Conservation (phyloP, 2,113 vertebrate genomes). For the Amphilophus citrinellus region DNA sequence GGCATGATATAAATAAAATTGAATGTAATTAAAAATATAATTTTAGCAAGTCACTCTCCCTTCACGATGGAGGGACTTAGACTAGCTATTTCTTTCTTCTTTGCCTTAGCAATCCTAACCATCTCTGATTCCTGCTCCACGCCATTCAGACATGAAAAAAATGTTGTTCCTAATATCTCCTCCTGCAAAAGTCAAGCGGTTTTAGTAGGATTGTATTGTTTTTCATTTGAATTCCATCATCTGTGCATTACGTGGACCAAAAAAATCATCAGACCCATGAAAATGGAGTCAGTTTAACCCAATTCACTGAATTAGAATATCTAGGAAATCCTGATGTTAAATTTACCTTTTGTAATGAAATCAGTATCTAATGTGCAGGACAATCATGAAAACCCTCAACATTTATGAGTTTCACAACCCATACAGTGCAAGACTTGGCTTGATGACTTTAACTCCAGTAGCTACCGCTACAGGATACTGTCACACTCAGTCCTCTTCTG, state of each 20-base stretch:
- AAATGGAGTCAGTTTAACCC: background rate
- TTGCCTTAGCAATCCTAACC: background rate
- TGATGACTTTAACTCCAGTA: conserved; percentile 56
- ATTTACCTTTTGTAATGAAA: background rate
- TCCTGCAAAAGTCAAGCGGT: background rate
- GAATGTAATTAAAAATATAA: background rate
- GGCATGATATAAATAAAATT: too few relatives aligned
- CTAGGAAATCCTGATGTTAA: background rate
- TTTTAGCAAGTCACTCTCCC: background rate
- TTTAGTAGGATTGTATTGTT: background rate
- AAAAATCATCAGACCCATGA: background rate
- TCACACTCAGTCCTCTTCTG: conserved; percentile 61
- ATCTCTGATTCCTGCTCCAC: background rate
- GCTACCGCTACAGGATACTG: conserved; percentile 60
- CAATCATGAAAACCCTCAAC: conserved; percentile 5
- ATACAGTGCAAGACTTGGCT: conserved; percentile 11
- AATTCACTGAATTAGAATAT: background rate
- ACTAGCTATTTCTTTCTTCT: background rate
- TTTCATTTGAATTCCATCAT: background rate
- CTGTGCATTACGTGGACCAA: too few relatives aligned
- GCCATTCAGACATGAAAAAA: background rate
- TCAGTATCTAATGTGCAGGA: background rate
- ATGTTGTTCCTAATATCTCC: background rate
- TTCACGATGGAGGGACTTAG: background rate
- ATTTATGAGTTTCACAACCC: background rate